Conservation (phyloP, 1,140 invertebrate species). For the Drosophila guanche region DNA sequence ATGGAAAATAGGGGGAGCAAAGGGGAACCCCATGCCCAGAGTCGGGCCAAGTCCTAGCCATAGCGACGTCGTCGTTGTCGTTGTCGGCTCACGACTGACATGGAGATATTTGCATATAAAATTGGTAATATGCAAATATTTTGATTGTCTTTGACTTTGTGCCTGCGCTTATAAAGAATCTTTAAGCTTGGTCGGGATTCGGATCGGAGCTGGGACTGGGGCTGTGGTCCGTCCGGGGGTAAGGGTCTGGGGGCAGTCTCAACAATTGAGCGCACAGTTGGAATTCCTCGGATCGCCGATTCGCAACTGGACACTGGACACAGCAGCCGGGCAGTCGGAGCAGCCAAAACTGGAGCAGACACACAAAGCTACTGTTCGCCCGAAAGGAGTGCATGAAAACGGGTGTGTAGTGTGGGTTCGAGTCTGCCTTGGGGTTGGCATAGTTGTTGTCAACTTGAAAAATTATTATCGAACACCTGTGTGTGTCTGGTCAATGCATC, state of each 20-base stretch:
- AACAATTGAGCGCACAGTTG: conserved; percentile 77
- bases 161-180: conserved; percentile 81
- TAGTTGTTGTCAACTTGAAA: conserved; percentile 66
- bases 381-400: not conserved
- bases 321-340: conserved; percentile 9
- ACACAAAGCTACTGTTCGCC: conserved; percentile 9
- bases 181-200: conserved; percentile 64
- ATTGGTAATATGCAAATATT: conserved; percentile 83
- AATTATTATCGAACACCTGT: conserved; percentile 81
- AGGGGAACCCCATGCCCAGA: not conserved
- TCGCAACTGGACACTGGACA: conserved; percentile 41
- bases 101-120: conserved; percentile 78
- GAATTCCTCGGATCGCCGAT: conserved; percentile 66
- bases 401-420: conserved; percentile 5
- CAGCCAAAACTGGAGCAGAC: conserved; percentile 70
- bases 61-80: conserved; percentile 47
- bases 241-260: conserved; percentile 28
- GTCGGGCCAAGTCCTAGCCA: conserved; percentile 55
- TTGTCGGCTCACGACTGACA: conserved; percentile 77
- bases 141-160: conserved; percentile 82
- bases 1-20: conserved; percentile 2
- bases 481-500: conserved; percentile 33
- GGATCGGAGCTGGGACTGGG: conserved; percentile 11
- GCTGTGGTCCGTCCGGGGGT: no score
- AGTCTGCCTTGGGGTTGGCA: conserved; percentile 36